Conservation (phyloP, 2,113 vertebrate species). For the Rutilus rutilus region DNA sequence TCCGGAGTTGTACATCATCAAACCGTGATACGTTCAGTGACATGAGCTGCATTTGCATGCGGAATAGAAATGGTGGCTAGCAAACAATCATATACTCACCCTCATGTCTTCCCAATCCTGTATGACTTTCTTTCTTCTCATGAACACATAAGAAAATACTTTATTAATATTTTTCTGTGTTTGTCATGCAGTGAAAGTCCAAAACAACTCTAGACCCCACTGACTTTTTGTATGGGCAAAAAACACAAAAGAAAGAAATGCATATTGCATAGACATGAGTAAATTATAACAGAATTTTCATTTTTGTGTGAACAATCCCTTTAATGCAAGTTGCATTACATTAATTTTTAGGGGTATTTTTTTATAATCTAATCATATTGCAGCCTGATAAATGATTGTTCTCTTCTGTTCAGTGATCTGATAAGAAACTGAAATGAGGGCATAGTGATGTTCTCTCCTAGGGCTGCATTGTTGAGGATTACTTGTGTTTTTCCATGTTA, state of each 20-base stretch:
- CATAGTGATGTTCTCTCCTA: not conserved
- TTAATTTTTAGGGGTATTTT: not conserved
- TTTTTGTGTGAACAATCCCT: not conserved
- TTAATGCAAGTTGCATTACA: not conserved
- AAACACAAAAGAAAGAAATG: not conserved
- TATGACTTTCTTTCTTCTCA: not conserved
- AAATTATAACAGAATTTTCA: not conserved
- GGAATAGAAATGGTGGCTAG: too few species aligned
- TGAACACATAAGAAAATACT: not conserved
- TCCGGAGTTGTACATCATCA: too few species aligned
- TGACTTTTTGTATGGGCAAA: not conserved
- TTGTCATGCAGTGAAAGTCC: not conserved
- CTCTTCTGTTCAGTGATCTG: conserved; percentile 5
- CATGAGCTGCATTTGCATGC: too few species aligned
- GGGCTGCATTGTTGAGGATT: not conserved
- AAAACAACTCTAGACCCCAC: not conserved
- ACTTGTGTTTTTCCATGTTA: conserved; percentile 18
- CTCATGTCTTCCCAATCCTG: not conserved
- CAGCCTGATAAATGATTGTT: conserved; percentile 22
- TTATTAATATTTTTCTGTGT: not conserved
- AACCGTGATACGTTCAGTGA: too few species aligned
- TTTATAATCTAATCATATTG: not conserved
- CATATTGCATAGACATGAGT: not conserved
- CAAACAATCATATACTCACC: not conserved
- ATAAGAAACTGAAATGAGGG: conserved; percentile 14